Base-by-base conservation (phyloP, 30 jellyfish, hydroid and myxozoan species). In the Catostylus mosaicus region DNA sequence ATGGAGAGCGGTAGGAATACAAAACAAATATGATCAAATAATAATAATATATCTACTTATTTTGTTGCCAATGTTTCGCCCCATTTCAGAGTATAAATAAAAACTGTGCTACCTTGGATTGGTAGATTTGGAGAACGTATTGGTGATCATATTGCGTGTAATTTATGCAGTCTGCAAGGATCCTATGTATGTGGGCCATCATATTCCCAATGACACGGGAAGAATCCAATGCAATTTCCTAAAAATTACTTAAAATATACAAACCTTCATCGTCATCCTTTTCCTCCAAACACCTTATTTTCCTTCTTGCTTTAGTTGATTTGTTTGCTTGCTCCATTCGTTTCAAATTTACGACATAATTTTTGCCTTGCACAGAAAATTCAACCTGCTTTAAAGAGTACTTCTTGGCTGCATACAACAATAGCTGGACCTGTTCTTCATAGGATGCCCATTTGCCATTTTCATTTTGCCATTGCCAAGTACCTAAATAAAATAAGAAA, bases 381-480 rank as follows among this genome's bases (percentile, higher is more conserved):
- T 56, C 86, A 7, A 91, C 96, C 50, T 72, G 71, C 38, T 83
- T 71, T 33, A 80, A 35, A 31, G 70, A 79, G 71, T 32, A 91
- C 20, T 36, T 18, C 43, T 57, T 60, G 56, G 88, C 92, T 23
- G 98, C 98, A 46, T 66, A 40, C 12, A 91, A 29, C 37, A 91
- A 61, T 45, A 73, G 36, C 61, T 91, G 96, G n/a, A 80, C 56
- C 12, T 63, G 50, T 32, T 80, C 83, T 18, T 78, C 63, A 65
- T 80, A 86, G 6, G n/a, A 34, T 1, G 43, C 45, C 96, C 98
- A 84, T 45, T 75, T 77, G 3, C 83, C 90, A 31, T 73, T 73
- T 34, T 83, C 96, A 73, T 85, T 86, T 45, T 85, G 85, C 90
- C 87, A 91, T 27, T 82, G 76, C 86, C 90, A 91, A 5, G 27